phyloP scores from a whole-genome alignment of 1,140 invertebrate genomes.

The Lucilia cuprina region DNA sequence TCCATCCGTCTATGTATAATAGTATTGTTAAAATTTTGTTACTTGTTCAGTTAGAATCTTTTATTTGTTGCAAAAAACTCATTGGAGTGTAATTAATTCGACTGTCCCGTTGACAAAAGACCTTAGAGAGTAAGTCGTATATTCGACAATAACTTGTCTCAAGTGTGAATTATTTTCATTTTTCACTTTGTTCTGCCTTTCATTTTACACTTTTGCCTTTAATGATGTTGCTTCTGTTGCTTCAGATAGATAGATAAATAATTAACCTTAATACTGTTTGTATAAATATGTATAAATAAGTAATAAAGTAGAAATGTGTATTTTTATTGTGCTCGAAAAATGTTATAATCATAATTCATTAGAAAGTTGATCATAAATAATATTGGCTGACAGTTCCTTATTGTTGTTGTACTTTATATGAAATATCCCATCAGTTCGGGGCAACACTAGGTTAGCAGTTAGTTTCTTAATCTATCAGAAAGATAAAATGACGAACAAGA shows the following conservation, averaged over 20 bases:
- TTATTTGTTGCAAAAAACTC: not conserved
- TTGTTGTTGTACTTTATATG: too few relatives aligned
- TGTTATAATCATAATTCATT: not conserved
- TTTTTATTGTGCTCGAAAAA: not conserved
- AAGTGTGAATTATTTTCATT: not conserved
- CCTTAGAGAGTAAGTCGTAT: not conserved
- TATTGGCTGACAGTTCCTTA: too few relatives aligned
- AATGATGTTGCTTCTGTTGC: not conserved
- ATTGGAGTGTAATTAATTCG: constrained; percentile 28
- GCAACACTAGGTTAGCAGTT: too few relatives aligned
- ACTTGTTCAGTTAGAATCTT: not conserved
- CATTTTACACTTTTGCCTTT: too few relatives aligned
- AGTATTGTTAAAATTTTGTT: not conserved
- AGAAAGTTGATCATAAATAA: not conserved
- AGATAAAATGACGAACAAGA: too few relatives aligned
- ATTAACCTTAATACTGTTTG: not conserved
- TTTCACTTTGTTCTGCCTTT: too few relatives aligned
- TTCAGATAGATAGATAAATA: not conserved
- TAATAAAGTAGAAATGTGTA: not conserved
- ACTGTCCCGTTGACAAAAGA: constrained; percentile 10
- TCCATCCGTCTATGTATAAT: not conserved
- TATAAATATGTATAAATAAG: not conserved
- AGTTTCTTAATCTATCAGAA: too few relatives aligned
- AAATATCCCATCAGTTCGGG: too few relatives aligned
- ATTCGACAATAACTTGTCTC: not conserved